Evolutionary conservation across 2,888 invertebrate species (phyloP), one percentile per base, ranked within the genome.

Genomic region (Ophioninae sp.): DNA sequence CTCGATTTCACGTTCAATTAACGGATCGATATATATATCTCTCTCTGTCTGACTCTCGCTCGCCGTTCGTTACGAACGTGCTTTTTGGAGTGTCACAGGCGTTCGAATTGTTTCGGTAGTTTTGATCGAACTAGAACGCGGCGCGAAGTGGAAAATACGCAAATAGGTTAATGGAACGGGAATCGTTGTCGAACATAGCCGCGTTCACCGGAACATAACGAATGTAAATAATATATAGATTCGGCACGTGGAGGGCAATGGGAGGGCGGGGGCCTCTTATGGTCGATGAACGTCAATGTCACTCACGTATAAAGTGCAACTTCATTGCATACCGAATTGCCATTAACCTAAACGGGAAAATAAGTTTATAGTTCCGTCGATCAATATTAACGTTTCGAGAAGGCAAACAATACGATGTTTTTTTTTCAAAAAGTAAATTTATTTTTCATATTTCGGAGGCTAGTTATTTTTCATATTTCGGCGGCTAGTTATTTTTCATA

Each of bases 241-340:
- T 21, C 23, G 23, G n/a, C 8, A 44, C 23, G 21, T 23, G 37
- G 44, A 50, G 21, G 62, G 61, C 41, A 30, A n/a, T 7, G 23
- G 21, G 20, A 10, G 17, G 50, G 17, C 50, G 50, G 50, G 50
- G 17, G 50, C 30, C 30, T 50, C 30, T 50, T 64, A 65, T 50
- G 81, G 72, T 81, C 76, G 81, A 81, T 81, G 65, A 59, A 39
- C 44, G 37, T 56, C 70, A 70, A 70, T 64, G 78, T 64, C 69
- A 64, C 23, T 23, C 37, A 37, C 56, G 62, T 70, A 70, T 70
- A 64, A 78, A 59, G 56, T 44, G 61, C 59, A 69, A 68, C 57
- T 76, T 70, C n/a, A 21, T 69, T 76, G 62, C 39, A 72, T 77
- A 61, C 62, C 77, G 39, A 68, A 77, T 77, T 68, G 41, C 44